Percentiles rank a stretch among this genome's conserved stretches.
Evolutionary conservation across 2,888 invertebrate species (phyloP).

Genomic region (Caenorhabditis imperialis): DNA sequence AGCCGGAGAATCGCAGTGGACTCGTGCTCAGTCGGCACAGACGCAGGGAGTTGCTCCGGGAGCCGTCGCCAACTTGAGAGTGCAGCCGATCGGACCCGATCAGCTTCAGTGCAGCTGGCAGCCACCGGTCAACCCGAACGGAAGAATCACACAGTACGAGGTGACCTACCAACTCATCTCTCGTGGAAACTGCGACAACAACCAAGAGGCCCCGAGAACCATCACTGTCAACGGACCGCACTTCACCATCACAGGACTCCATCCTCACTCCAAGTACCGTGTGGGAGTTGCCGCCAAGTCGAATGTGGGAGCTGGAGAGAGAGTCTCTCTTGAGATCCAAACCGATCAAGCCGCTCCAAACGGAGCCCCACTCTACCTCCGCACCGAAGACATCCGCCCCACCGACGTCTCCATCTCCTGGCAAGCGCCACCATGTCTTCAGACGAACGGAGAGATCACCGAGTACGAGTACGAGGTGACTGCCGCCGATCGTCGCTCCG

Average conservation of each 20-base stretch:
- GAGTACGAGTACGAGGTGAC: constrained; percentile 78
- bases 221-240: constrained; percentile 69
- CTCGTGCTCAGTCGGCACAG: constrained; percentile 70
- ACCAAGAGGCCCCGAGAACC: constrained; percentile 68
- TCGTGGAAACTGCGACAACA: constrained; percentile 75
- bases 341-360: constrained; percentile 76
- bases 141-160: constrained; percentile 76
- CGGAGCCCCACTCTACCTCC: constrained; percentile 73
- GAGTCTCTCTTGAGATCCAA: constrained; percentile 72
- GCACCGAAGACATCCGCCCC: constrained; percentile 68
- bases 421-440: constrained; percentile 78
- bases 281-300: constrained; percentile 78
- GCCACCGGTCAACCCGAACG: constrained; percentile 76
- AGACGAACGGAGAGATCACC: constrained; percentile 78
- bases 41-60: constrained; percentile 76
- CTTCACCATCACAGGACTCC: constrained; percentile 73
- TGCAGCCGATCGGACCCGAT: constrained; percentile 71
- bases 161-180: constrained; percentile 77
- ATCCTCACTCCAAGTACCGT: constrained; percentile 77
- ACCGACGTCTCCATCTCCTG: constrained; percentile 70
- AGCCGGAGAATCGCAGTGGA: constrained; percentile 75
- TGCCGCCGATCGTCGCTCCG: constrained; percentile 67
- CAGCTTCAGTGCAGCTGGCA: constrained; percentile 76
- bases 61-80: constrained; percentile 72
- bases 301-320: constrained; percentile 69